These are phyloP conservation scores for Peucedramus taeniatus DNA, from an alignment of 2,113 vertebrate genomes.

Conservation along the genomic window DNA sequence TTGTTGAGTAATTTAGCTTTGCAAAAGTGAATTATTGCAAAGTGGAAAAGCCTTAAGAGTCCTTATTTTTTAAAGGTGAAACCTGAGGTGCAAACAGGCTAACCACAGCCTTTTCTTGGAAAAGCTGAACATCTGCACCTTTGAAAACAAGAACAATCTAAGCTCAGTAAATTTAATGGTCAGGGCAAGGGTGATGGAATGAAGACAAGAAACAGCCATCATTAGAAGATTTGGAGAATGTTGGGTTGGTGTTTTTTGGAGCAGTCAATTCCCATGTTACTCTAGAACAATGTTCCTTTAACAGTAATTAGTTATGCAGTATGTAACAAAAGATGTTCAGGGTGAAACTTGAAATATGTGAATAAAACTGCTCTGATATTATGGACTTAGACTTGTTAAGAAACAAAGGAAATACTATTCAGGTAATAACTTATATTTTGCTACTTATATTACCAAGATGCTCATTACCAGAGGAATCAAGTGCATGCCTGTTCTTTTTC, in stretches of 20 bases:
- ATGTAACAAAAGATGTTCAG: neutral
- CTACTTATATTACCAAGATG: neutral
- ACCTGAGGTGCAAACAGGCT: neutral
- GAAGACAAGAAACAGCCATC: neutral
- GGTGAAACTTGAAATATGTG: neutral
- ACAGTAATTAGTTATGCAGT: neutral
- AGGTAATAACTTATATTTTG: neutral
- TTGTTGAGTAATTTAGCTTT: neutral
- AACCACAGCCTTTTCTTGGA: neutral
- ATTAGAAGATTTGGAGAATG: neutral
- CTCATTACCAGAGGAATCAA: neutral
- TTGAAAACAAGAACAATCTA: neutral
- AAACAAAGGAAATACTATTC: neutral
- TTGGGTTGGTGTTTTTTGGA: neutral
- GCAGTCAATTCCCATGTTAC: neutral
- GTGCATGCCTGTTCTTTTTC: neutral
- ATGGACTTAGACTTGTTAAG: neutral
- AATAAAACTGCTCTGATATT: neutral
- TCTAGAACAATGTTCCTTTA: neutral
- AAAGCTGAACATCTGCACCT: neutral
- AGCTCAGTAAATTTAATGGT: neutral
- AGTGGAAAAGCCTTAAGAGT: neutral
- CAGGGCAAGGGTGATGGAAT: neutral
- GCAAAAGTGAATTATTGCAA: neutral
- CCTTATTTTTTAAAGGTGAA: neutral